A percentile compares a stretch with the other conserved stretches of the same genome.
These are phyloP conservation scores for Lycodopsis pacificus DNA, from an alignment of 2,797 vertebrate species.

Conservation along the genomic window DNA sequence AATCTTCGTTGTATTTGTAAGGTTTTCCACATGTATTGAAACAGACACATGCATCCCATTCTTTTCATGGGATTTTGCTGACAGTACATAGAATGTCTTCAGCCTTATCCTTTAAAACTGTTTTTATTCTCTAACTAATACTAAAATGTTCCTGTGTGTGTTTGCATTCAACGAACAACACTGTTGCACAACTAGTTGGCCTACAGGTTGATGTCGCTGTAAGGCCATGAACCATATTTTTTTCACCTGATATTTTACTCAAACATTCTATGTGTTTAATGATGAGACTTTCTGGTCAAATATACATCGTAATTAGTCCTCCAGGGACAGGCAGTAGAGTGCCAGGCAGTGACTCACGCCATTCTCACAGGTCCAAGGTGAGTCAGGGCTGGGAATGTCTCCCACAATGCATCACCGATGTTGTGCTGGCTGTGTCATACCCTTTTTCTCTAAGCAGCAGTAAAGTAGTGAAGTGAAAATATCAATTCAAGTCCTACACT, in stretches of 20 bases:
- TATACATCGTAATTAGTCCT: slow-evolving; percentile 80
- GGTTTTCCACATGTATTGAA: background rate
- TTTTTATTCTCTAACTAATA: slow-evolving; percentile 16
- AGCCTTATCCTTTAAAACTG: background rate
- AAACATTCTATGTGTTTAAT: slow-evolving; percentile 58
- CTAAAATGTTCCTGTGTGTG: background rate
- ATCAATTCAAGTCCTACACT: background rate
- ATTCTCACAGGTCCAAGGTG: slow-evolving; percentile 62
- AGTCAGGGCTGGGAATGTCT: slow-evolving; percentile 41
- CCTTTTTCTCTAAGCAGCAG: slow-evolving; percentile 34
- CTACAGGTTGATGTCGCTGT: slow-evolving; percentile 36
- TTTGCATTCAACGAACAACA: slow-evolving; percentile 32
- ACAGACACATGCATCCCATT: background rate
- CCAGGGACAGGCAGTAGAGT: slow-evolving; percentile 62
- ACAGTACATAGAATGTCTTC: background rate
- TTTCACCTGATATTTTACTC: slow-evolving; percentile 63
- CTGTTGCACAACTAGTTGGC: background rate
- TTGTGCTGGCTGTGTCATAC: slow-evolving; percentile 51
- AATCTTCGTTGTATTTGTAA: slow-evolving; percentile 3
- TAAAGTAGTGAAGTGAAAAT: slow-evolving; percentile 24
- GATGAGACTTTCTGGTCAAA: slow-evolving; percentile 72
- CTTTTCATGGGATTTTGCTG: background rate
- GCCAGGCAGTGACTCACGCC: slow-evolving; percentile 56
- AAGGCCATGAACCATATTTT: slow-evolving; percentile 44
- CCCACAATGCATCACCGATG: slow-evolving; percentile 62